Evolutionary conservation across 1,140 invertebrate species (phyloP).

Genomic region (Euschistus heros): DNA sequence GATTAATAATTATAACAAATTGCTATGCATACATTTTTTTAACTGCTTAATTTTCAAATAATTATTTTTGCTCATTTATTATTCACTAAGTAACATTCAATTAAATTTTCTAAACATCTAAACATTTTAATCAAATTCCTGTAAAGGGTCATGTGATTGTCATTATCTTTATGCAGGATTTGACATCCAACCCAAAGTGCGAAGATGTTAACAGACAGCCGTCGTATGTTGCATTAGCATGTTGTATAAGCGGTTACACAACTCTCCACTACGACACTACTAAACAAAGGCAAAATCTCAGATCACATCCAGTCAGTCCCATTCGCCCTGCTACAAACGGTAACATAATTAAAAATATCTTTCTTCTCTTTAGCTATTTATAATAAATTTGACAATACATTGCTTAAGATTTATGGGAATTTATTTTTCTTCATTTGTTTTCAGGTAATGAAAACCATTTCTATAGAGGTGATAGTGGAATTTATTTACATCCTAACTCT

Average conservation of each 20-base stretch:
- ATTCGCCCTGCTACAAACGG: slow-evolving; percentile 9
- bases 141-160: no score
- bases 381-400: neutral
- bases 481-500: slow-evolving; percentile 7
- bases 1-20: no score
- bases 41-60: no score
- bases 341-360: neutral
- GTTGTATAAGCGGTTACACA: slow-evolving; percentile 81
- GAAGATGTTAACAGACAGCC: slow-evolving; percentile 42
- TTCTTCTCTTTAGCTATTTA: neutral
- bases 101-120: no score
- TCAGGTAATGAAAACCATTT: slow-evolving; percentile 8
- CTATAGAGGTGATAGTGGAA: slow-evolving; percentile 21
- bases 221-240: slow-evolving; percentile 76
- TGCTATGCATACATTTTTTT: no score
- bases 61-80: no score
- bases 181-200: no score
- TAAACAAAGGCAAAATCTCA: slow-evolving; percentile 54
- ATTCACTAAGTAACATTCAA: no score
- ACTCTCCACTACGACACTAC: slow-evolving; percentile 72
- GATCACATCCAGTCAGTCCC: slow-evolving; percentile 32
- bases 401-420: neutral
- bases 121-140: no score
- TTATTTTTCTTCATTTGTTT: slow-evolving; percentile 2
- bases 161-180: no score